Percentiles rank a stretch among this genome's conserved stretches.
These are phyloP conservation scores for Thaleichthys pacificus DNA, from an alignment of 2,797 vertebrate genomes.

Conservation along the genomic window DNA sequence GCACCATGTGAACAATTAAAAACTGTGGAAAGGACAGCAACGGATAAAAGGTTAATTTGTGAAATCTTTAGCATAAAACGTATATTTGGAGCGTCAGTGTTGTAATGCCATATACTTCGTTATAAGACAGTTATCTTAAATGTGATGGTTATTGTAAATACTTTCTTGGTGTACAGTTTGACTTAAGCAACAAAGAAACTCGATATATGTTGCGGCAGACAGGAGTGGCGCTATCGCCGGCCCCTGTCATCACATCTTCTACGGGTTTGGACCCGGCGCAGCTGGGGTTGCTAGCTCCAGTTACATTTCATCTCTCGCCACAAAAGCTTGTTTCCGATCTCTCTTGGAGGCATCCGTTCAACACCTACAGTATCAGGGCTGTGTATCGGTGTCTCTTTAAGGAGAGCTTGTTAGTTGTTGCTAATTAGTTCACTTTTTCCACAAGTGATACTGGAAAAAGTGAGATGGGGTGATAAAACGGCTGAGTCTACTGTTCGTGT, in stretches of 20 bases:
- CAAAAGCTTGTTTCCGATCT: constrained; percentile 59
- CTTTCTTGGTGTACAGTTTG: constrained; percentile 29
- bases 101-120: too few relatives aligned
- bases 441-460: neutral
- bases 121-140: neutral
- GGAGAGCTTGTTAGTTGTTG: constrained; percentile 29
- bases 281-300: constrained; percentile 45
- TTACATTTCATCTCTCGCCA: constrained; percentile 51
- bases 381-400: constrained; percentile 38
- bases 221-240: constrained; percentile 29
- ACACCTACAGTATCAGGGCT: constrained; percentile 37
- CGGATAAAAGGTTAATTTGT: constrained; percentile 35
- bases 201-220: constrained; percentile 54
- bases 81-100: too few relatives aligned
- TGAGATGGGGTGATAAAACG: neutral
- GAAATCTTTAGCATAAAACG: neutral
- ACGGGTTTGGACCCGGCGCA: constrained; percentile 56
- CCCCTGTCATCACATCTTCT: constrained; percentile 62
- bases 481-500: neutral
- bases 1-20: too few relatives aligned
- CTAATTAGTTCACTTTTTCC: constrained; percentile 20
- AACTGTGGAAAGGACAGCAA: too few relatives aligned
- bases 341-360: constrained; percentile 43
- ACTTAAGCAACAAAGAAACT: constrained; percentile 57
- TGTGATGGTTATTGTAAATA: constrained; percentile 9